phyloP scores from a whole-genome alignment of 2,113 vertebrate genomes.

The Circaetus cinerascens region DNA sequence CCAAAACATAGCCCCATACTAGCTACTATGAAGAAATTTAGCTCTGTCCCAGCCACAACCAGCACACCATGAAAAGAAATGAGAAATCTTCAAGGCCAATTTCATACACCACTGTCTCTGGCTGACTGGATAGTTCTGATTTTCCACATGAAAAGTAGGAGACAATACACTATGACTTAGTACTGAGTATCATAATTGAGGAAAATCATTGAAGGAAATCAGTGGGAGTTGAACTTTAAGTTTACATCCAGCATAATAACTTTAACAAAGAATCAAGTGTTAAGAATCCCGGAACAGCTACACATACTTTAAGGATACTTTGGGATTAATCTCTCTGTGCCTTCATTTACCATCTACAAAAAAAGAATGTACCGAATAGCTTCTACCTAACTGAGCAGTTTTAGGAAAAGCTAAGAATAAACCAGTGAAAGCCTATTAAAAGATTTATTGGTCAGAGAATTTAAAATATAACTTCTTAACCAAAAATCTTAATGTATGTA shows the following conservation, averaged over 20 bases:
- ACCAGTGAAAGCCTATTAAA: neutral
- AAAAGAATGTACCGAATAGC: neutral
- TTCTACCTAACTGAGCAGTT: neutral
- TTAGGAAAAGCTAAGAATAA: neutral
- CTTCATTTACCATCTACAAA: neutral
- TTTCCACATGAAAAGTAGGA: neutral
- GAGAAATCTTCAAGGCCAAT: neutral
- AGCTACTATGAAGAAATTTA: too few species aligned
- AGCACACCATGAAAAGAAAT: neutral
- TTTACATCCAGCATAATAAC: neutral
- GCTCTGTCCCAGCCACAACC: too few species aligned
- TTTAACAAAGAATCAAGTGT: neutral
- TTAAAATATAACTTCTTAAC: neutral
- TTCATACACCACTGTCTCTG: neutral
- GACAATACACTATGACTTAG: neutral
- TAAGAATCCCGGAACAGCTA: neutral
- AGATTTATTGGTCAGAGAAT: neutral
- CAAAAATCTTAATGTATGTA: neutral
- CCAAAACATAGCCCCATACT: too few species aligned
- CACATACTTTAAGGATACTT: neutral
- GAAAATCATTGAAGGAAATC: neutral
- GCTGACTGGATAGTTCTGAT: neutral
- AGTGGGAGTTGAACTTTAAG: fast-evolving
- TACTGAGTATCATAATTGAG: neutral
- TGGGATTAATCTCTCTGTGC: neutral